Evolutionary conservation across 2,797 vertebrate species (phyloP).

Genomic region (Macropus fuliginosus): DNA sequence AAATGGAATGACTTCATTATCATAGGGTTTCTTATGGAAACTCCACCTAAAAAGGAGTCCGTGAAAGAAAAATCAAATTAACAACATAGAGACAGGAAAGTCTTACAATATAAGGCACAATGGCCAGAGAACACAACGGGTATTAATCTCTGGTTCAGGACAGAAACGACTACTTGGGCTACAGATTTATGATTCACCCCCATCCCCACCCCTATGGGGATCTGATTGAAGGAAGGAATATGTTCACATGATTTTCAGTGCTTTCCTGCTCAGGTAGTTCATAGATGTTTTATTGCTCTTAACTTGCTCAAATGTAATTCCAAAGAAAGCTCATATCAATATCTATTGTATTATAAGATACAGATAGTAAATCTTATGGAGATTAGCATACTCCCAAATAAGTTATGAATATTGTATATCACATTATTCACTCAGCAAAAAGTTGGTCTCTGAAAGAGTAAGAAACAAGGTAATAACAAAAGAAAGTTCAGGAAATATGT

Average conservation of each 20-base stretch:
- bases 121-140: not conserved
- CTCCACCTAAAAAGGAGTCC: not conserved
- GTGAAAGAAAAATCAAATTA: not conserved
- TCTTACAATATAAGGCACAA: not conserved
- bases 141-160: too few relatives aligned
- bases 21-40: not conserved
- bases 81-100: not conserved
- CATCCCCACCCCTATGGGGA: not conserved
- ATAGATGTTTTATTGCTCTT: slow-evolving; percentile 23
- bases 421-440: not conserved
- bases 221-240: not conserved
- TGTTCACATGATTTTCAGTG: not conserved
- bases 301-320: not conserved
- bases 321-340: not conserved
- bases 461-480: not conserved
- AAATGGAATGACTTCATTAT: slow-evolving; percentile 1
- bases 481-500: not conserved
- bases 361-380: not conserved
- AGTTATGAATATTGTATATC: not conserved
- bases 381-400: not conserved
- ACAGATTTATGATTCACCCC: not conserved
- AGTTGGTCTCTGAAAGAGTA: not conserved
- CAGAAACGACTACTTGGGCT: too few relatives aligned
- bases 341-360: not conserved
- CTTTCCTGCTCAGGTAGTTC: not conserved